phyloP scores from a whole-genome alignment of 2,113 vertebrate species.

The cattle (Bos taurus) region ARS-UCD2.0 NC_037332.1:94163001-94163500 shows the following conservation, averaged over 20 bases:
- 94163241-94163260: accelerated
- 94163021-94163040: not conserved
- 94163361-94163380: not conserved
- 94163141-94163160: not conserved
- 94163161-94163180: not conserved
- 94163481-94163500: not conserved
- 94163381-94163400: not conserved
- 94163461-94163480: not conserved
- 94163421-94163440: not conserved
- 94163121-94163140: not conserved
- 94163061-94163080: not conserved
- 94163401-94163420: not conserved
- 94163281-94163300: not conserved
- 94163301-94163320: not conserved
- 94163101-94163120: not conserved
- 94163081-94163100: not conserved
- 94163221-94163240: not conserved
- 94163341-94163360: not conserved
- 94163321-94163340: not conserved
- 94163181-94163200: not conserved
- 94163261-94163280: not conserved
- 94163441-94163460: not conserved
- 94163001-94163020: not conserved
- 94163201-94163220: not conserved
- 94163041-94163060: not conserved